A percentile compares a stretch with the other conserved stretches of the same genome.
Conservation (phyloP, 2,888 invertebrate species). For the Chelonus formosanus region DNA sequence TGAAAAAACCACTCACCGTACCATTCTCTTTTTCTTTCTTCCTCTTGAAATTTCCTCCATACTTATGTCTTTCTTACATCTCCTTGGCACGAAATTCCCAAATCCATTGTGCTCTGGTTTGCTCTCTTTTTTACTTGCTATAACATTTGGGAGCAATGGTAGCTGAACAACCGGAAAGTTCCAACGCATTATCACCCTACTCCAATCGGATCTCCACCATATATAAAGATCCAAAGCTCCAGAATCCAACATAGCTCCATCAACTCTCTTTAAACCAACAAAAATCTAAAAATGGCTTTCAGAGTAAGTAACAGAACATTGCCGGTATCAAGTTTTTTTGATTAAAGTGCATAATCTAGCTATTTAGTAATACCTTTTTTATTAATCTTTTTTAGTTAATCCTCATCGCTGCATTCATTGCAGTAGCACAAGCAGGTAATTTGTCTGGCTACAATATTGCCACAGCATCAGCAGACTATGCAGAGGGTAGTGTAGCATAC, state of each 20-base stretch:
- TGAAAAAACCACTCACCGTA: conserved; percentile 1
- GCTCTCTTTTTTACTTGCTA: conserved; percentile 4
- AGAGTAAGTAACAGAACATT: conserved; percentile 46
- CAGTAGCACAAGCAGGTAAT: conserved; percentile 47
- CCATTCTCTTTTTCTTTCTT: conserved; percentile 41
- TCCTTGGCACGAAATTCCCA: conserved; percentile 1
- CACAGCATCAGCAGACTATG: conserved; percentile 48
- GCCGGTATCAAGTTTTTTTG: neutral
- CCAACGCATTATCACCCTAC: conserved; percentile 21
- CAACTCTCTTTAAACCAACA: conserved; percentile 42
- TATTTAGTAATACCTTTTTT: too few species aligned
- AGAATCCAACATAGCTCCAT: conserved; percentile 46
- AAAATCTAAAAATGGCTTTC: conserved; percentile 50
- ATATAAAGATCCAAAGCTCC: conserved; percentile 46
- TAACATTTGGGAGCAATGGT: neutral
- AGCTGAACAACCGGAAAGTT: conserved; percentile 1
- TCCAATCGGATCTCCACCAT: conserved; percentile 36
- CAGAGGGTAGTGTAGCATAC: conserved; percentile 46
- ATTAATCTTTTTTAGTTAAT: conserved; percentile 41
- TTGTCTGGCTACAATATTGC: conserved; percentile 53
- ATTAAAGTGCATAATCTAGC: neutral
- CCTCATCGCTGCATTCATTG: conserved; percentile 48
- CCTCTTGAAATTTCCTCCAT: conserved; percentile 32
- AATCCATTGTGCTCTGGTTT: neutral
- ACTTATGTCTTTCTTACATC: conserved; percentile 33